Evolutionary conservation across 2,113 vertebrate species (phyloP), one percentile per base, ranked within the genome.

Genomic region (Hippocampus mohnikei): DNA sequence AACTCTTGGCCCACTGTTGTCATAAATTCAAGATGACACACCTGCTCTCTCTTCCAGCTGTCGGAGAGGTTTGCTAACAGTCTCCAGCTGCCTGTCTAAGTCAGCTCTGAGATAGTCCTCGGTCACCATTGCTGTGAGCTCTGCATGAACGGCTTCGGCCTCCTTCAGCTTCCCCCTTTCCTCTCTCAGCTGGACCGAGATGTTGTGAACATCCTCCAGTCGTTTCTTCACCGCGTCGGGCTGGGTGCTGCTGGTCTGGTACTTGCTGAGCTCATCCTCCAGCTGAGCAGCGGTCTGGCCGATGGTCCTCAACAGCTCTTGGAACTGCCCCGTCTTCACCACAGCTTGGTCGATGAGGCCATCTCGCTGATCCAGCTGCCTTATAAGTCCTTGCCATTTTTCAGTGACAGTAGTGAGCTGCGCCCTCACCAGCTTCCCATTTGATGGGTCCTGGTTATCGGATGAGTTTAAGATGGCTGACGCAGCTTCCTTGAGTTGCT

Each of bases 91-190:
- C 75, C 95, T 92, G 3, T 75, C 86, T 16, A 99, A 91, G 82
- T 98, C 96, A 66, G 94, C 95, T 91, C 94, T 96, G 78, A 99
- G 91, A 88, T 98, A 98, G 33, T 96, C 95, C 79, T 99, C 97
- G 55, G 91, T 94, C 69, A 99, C 94, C 84, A 99, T 90, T 0
- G 88, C 66, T 8, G 93, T 94, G 69, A 99, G 92, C 62, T 97
- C 95, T 33, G 93, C 86, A 55, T 94, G 95, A 68, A 98, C 83
- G 16, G 56, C 40, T 86, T 93, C 94, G 15, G 95, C 95, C 75
- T 89, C 87, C 69, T 93, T 92, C 76, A 98, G 89, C 75, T 90
- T 94, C 74, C 92, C 92, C 86, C 68, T 93, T 90, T 99, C 95
- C 62, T 92, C 90, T 76, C 94, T 84, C 66, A 98, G 88, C 76